phyloP scores from a whole-genome alignment of 2,888 invertebrate species.

The Mechanitis messenoides region DNA sequence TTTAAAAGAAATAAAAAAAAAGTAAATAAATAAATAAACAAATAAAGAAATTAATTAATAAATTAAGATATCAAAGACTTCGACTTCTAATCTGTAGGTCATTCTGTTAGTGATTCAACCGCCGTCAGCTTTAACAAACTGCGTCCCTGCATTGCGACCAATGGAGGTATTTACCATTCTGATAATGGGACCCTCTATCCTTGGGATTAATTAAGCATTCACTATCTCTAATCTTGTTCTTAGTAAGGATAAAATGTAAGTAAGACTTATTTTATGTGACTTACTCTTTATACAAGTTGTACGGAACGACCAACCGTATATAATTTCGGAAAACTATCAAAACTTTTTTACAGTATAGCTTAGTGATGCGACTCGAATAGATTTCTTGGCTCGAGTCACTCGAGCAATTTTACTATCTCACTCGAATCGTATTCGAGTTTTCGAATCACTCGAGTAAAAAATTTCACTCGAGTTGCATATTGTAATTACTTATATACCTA shows the following conservation, averaged over 20 bases:
- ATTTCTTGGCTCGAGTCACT: too few relatives aligned
- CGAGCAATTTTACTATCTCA: too few relatives aligned
- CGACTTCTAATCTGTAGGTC: conserved; percentile 12
- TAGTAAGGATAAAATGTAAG: conserved; percentile 24
- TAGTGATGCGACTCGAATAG: too few relatives aligned
- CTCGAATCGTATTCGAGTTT: too few relatives aligned
- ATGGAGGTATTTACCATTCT: conserved; percentile 38
- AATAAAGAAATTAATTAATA: too few relatives aligned
- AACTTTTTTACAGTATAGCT: too few relatives aligned
- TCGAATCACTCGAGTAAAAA: too few relatives aligned
- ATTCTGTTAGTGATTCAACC: conserved; percentile 20
- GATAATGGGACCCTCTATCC: conserved; percentile 47
- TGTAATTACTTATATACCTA: too few relatives aligned
- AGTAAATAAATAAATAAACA: too few relatives aligned
- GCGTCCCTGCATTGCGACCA: conserved; percentile 29
- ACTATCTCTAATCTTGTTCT: conserved; percentile 47
- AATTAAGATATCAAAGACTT: conserved; percentile 9
- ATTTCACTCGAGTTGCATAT: too few relatives aligned
- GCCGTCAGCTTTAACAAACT: conserved; percentile 31
- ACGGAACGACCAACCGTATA: neutral
- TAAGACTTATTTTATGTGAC: conserved; percentile 21
- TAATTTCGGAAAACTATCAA: too few relatives aligned
- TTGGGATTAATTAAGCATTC: conserved; percentile 55
- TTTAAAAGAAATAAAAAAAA: too few relatives aligned
- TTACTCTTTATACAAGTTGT: neutral